Conservation (phyloP, 2,888 invertebrate genomes). For the Ischnus inquisitorius region DNA sequence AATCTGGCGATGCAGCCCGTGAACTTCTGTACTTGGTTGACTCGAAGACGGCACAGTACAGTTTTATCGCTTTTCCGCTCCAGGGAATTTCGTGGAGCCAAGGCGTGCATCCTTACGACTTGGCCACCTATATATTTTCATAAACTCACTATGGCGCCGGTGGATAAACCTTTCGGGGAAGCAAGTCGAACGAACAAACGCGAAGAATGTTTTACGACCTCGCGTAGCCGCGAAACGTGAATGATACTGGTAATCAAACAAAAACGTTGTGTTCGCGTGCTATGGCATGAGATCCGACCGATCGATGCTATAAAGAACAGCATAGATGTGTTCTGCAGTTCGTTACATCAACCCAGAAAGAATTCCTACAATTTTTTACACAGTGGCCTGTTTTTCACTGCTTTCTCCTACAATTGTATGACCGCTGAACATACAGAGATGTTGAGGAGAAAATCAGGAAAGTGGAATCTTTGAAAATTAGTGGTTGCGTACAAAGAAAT, state of each 20-base stretch:
- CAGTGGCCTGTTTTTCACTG: no score
- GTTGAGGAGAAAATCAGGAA: no score
- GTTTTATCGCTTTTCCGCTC: conserved; percentile 29
- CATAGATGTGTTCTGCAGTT: no score
- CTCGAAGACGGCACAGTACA: conserved; percentile 6
- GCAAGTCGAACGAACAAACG: neutral
- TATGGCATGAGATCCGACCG: neutral
- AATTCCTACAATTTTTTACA: no score
- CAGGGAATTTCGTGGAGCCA: neutral
- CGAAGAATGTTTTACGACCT: conserved; percentile 6
- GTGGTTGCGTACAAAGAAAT: no score
- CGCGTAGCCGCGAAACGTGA: conserved; percentile 6
- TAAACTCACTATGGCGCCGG: neutral
- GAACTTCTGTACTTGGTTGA: neutral
- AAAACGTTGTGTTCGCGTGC: neutral
- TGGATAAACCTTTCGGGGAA: conserved; percentile 8
- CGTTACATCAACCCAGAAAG: no score
- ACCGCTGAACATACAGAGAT: no score
- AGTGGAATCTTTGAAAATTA: no score
- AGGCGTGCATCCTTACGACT: neutral
- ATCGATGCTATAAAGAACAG: neutral
- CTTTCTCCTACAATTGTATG: no score
- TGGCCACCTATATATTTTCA: neutral
- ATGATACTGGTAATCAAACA: neutral
- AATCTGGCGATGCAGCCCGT: neutral